Evolutionary conservation across 2,797 vertebrate species (phyloP), one percentile per base, ranked within the genome.

Genomic region (Chaetodon trifasciatus): DNA sequence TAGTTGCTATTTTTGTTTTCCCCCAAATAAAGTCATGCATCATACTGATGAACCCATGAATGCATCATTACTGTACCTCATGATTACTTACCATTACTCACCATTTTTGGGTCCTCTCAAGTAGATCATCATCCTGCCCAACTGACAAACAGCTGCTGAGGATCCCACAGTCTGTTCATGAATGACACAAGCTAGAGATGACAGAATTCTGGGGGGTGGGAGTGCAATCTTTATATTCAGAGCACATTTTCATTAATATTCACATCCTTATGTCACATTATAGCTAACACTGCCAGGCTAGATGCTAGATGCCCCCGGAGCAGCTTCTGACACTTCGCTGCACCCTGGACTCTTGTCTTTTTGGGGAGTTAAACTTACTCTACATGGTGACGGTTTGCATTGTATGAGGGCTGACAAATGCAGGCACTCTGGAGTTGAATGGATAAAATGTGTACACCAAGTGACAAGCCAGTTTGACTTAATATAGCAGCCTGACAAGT

Each of bases 181-280:
- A 80, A 44, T 60, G 44, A 64, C 44, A 58, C n/a, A 12, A 62
- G 40, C 15, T 13, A 55, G 15, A 47, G 23, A n/a, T 21, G 44
- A 28, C 24, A 50, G 28, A 39, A 19, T 37, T n/a, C 13, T 60
- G 37, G 28, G 16, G 44, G 39, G 9, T 21, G 8, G 24, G 40
- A 50, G 24, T 32, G 56, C 35, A 12, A 3, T 49, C 12, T 23
- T 65, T 11, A 53, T 32, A 68, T 64, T 77, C 61, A 44, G 42
- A 52, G 55, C 67, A 72, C 37, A 70, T 67, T 68, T 11, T 28
- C 57, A 68, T 78, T 17, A 78, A 78, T 64, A 78, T 72, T 79
- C 52, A 85, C 39, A 57, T 39, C 17, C 19, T 47, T 69, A 49
- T 76, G 75, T 37, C 50, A 56, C 37, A 39, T 46, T 63, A 53